phyloP scores from a whole-genome alignment of 2,888 invertebrate species.

The Mythimna albipuncta region DNA sequence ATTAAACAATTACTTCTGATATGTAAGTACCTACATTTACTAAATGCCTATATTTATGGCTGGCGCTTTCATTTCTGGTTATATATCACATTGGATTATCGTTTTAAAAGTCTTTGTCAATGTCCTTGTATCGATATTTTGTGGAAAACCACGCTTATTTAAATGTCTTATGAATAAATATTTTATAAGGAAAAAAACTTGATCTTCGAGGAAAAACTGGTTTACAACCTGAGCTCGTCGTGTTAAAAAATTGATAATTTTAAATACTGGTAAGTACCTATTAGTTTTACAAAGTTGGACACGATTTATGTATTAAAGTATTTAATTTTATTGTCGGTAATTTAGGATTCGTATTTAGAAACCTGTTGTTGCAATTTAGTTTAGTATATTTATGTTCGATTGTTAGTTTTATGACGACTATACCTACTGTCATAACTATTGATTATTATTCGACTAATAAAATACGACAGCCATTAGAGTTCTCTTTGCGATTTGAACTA shows the following conservation, averaged over 20 bases:
- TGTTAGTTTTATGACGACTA: conserved; percentile 21
- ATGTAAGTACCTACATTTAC: too few species aligned
- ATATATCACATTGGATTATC: background rate
- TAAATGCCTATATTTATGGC: background rate
- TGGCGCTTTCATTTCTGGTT: too few species aligned
- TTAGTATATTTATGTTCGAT: conserved; percentile 21
- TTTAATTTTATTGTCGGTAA: conserved; percentile 9
- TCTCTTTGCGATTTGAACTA: too few species aligned
- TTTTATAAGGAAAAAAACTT: conserved; percentile 16
- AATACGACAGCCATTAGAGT: too few species aligned
- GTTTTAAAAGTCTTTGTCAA: background rate
- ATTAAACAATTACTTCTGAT: too few species aligned
- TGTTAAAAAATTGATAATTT: background rate
- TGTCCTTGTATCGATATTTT: conserved; percentile 16
- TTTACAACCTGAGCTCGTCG: background rate
- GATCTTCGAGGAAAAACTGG: background rate
- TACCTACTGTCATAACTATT: background rate
- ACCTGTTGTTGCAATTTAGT: conserved; percentile 20
- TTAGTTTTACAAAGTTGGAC: conserved; percentile 5
- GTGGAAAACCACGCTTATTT: background rate
- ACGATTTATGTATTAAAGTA: background rate
- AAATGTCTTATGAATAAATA: conserved; percentile 9
- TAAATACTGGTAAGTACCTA: background rate
- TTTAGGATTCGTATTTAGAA: background rate
- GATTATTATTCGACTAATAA: background rate